These are phyloP conservation scores for Cydia pomonella DNA, from an alignment of 1,140 invertebrate species.

Conservation along the genomic window DNA sequence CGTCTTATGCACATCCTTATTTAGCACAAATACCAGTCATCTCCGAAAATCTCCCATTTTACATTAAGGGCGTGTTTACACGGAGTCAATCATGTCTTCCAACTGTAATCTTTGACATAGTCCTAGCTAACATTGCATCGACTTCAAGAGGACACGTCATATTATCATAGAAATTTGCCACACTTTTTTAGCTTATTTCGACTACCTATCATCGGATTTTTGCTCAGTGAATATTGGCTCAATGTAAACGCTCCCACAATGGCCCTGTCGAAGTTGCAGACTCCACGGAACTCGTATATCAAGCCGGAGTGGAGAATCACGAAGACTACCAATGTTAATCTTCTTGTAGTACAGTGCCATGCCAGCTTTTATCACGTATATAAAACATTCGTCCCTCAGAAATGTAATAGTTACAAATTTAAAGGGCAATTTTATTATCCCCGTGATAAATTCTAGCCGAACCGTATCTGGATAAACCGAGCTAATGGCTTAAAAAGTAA, in stretches of 20 bases:
- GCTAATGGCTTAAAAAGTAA: constrained; percentile 2
- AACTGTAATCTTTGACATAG: neutral
- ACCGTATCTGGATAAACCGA: neutral
- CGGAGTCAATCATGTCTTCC: neutral
- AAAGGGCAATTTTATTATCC: neutral
- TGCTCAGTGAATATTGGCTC: no score
- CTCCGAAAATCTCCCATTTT: neutral
- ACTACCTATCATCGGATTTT: no score
- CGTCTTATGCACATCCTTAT: neutral
- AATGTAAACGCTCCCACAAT: no score
- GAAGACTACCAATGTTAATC: neutral
- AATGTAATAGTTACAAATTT: neutral
- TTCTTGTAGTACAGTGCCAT: neutral
- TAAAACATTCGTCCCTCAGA: neutral
- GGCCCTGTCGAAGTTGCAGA: no score
- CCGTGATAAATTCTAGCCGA: neutral
- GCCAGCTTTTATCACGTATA: neutral
- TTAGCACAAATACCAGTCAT: no score
- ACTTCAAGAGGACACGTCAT: no score
- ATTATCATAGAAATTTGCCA: no score
- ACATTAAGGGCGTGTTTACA: neutral
- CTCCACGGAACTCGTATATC: neutral
- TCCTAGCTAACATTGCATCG: no score
- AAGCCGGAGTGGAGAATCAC: neutral
- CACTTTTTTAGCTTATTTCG: no score